Evolutionary conservation across 1,140 invertebrate species (phyloP), one percentile per base, ranked within the genome.

Genomic region (Nephotettix cincticeps): DNA sequence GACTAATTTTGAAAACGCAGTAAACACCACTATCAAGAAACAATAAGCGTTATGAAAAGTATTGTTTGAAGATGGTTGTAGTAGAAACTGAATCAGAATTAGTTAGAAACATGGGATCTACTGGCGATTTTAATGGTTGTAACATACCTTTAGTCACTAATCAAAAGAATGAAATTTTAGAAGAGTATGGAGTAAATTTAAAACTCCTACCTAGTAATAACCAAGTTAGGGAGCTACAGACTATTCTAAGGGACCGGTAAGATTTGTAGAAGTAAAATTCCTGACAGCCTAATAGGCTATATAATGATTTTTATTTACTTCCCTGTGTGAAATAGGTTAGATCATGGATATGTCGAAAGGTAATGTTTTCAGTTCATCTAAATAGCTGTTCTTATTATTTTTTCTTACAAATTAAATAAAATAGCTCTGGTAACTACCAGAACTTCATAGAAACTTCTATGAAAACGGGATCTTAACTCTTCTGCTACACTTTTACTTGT

Each of bases 171-270:
- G 54, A 75, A 63, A 28, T 72, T 68, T 25, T 64, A 21, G 73
- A 68, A 28, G 89, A 94, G 71, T 95, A 91, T 76, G 91, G 92
- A 0, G 83, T 87, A 36, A 93, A 92, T 79, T 84, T 98, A 13
- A 95, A 93, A 80, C 79, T 95, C 58, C 78, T 98, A 40, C 88
- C 90, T 0, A 84, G 88, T 0, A 97, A 94, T 77, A 90, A 96
- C 78, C 95, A 96, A 83, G 91, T 97, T 27, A 89, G 91, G 77
- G 97, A 98, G 81, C 83, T 99, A 28, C 94, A 98, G 80, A 99
- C 96, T 14, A 97, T 98, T 78, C 87, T 99, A 47, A 83, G 96
- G 27, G 96, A 99, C 83, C 96, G 92, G 96, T 98, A 86, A 85
- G 85, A 85, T 32, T 75, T 36, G 32, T 36, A 36, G 32, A 36